Base-by-base conservation (phyloP, 2,113 vertebrate species). In the Hipposideros armiger region DNA sequence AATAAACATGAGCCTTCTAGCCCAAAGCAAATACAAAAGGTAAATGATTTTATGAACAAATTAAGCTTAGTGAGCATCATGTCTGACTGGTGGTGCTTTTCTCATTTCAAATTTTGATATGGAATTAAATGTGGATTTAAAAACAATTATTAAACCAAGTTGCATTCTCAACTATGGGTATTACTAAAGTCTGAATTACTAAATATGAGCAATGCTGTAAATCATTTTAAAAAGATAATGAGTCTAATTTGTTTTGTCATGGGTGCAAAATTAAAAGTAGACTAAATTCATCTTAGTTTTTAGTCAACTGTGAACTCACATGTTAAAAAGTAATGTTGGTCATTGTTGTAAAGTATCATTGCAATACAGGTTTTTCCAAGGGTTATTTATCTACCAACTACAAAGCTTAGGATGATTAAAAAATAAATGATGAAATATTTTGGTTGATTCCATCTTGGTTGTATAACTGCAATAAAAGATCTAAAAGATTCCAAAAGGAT, bases 11-110 rank as follows among this genome's bases (percentile, higher is more conserved):
- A 47, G 0, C 16, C 19, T 87, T 90, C 32, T 42, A 66, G 14
- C 3, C 19, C 24, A 87, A 91, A 58, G 22, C 19, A 70, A 90
- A 66, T 74, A 69, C 32, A 19, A 95, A 96, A 89, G 47, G 32
- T 26, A 95, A 64, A 87, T 92, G 14, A 89, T 40, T 82, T 91
- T 81, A 58, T 64, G n/a, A 94, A 70, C 47, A 91, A 91, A 95
- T 77, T 80, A 93, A 22, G 8, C 9, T 91, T 91, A 93, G 28
- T 77, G 30, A 90, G 4, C 5, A 77, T 32, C 77, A 15, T 67
- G 14, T 73, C 24, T 94, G 64, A 54, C 28, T 84, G 4, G 16
- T n/a, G 9, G 16, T n/a, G 9, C 0, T 15, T 52, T 74, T 84
- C 40, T 92, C 9, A 67, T 84, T 50, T 91, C 42, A 77, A 72